Evolutionary conservation across 2,888 invertebrate species (phyloP).

Genomic region (Cotesia congregata): DNA sequence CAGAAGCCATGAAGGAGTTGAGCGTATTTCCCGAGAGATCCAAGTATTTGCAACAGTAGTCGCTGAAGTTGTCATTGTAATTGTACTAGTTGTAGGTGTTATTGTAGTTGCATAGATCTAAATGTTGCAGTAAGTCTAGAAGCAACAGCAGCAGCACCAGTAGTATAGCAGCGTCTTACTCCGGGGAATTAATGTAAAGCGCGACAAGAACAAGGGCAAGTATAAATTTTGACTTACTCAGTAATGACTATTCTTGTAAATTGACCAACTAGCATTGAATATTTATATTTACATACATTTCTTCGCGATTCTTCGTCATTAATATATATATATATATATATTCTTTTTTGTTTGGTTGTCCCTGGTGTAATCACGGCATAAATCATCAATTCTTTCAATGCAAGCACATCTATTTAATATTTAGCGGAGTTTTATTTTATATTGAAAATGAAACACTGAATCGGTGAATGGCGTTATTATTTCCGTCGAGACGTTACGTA

Average conservation of each 20-base stretch:
- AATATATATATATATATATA: conserved; percentile 3
- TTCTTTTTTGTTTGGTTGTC: neutral
- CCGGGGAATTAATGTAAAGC: conserved; percentile 43
- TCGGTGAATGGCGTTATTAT: conserved; percentile 36
- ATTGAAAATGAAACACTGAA: conserved; percentile 23
- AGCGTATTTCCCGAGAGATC: conserved; percentile 32
- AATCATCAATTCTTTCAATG: neutral
- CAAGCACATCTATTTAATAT: too few species aligned
- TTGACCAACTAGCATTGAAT: conserved; percentile 5
- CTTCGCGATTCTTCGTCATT: neutral
- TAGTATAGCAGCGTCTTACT: conserved; percentile 1
- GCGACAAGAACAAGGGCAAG: conserved; percentile 41
- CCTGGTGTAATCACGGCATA: neutral
- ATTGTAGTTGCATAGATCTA: neutral
- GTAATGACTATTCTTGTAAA: conserved; percentile 6
- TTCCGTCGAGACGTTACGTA: conserved; percentile 27
- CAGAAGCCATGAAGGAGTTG: conserved; percentile 29
- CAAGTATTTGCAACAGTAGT: conserved; percentile 33
- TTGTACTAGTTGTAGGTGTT: conserved; percentile 4
- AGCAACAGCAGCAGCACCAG: neutral
- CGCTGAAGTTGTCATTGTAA: conserved; percentile 4
- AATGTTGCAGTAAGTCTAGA: neutral
- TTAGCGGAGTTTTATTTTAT: too few species aligned
- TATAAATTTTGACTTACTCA: conserved; percentile 41
- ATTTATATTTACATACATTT: conserved; percentile 6